These are phyloP conservation scores for Noturus placidus DNA, from an alignment of 2,113 vertebrate species.

Conservation along the genomic window DNA sequence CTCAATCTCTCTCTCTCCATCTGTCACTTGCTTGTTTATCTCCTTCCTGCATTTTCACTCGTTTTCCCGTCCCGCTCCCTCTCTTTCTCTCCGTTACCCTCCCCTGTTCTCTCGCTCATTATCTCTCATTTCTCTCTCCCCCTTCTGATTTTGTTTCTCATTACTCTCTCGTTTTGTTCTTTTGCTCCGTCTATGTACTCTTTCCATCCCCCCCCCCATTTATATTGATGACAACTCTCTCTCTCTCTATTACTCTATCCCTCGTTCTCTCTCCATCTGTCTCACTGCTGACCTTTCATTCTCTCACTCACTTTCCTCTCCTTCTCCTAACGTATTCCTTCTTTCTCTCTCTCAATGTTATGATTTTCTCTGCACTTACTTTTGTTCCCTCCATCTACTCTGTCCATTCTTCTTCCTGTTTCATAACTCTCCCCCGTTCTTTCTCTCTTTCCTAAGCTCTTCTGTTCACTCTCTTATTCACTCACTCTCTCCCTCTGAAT, in stretches of 20 bases:
- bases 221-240: neutral
- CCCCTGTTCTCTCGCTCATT: neutral
- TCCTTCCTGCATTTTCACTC: neutral
- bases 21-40: neutral
- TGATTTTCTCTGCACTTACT: neutral
- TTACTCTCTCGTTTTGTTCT: neutral
- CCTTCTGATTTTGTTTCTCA: neutral
- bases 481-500: neutral
- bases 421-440: neutral
- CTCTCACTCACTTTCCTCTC: neutral
- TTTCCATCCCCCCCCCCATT: neutral
- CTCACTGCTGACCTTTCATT: neutral
- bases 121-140: neutral
- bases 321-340: neutral
- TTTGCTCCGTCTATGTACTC: neutral
- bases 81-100: neutral
- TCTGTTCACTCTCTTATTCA: too few relatives aligned
- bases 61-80: neutral
- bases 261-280: neutral
- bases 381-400: neutral
- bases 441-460: neutral
- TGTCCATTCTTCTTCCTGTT: neutral
- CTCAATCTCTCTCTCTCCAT: neutral
- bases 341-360: neutral
- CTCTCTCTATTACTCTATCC: neutral